A percentile compares a stretch with the other conserved stretches of the same genome.
Conservation (phyloP, 1,140 invertebrate species). For the Drosophila sulfurigaster region DNA sequence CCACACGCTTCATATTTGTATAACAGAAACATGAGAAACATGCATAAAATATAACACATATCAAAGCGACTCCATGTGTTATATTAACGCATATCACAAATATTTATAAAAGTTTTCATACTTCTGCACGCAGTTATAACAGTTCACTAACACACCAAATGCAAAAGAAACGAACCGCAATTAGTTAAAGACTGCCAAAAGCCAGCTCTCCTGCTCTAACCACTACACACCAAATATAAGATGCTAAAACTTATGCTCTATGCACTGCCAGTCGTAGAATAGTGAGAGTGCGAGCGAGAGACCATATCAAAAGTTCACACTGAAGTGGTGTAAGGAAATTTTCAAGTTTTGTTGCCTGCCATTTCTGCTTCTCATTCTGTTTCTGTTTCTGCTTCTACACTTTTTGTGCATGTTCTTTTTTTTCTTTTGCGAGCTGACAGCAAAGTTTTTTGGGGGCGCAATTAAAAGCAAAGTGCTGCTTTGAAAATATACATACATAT, state of each 20-base stretch:
- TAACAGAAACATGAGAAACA: too few species aligned
- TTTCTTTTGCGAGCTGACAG: not conserved
- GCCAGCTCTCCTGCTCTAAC: too few species aligned
- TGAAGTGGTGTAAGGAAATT: constrained; percentile 19
- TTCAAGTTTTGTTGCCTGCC: constrained; percentile 5
- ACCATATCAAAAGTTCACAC: constrained; percentile 8
- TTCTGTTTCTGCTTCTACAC: not conserved
- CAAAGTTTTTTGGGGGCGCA: constrained; percentile 36
- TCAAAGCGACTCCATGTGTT: too few species aligned
- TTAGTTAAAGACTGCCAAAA: not conserved
- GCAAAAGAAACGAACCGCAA: not conserved
- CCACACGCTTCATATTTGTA: too few species aligned
- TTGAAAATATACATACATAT: constrained; percentile 12
- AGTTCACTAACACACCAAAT: not conserved
- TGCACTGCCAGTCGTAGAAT: not conserved
- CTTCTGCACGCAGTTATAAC: not conserved
- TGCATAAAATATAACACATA: too few species aligned
- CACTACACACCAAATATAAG: not conserved
- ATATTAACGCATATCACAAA: too few species aligned
- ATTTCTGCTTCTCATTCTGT: not conserved
- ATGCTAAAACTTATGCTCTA: not conserved
- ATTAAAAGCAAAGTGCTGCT: constrained; percentile 38
- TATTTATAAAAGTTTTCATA: too few species aligned
- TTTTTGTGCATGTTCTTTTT: not conserved
- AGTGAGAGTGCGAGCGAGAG: not conserved